These are phyloP conservation scores for Morpho achilles DNA, from an alignment of 2,888 invertebrate species.

Conservation along the genomic window DNA sequence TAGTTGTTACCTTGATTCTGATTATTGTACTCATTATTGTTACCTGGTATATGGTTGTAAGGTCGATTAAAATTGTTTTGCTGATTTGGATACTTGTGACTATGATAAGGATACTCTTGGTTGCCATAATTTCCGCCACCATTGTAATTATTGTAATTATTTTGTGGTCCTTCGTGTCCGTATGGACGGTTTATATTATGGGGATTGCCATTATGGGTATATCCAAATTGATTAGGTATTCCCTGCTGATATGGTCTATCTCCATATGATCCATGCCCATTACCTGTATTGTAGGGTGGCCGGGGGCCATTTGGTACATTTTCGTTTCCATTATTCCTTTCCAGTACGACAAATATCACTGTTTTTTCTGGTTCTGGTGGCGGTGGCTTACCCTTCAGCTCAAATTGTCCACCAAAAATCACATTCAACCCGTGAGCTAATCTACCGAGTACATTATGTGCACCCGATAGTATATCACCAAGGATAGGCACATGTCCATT, in stretches of 20 bases:
- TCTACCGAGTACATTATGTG: constrained; percentile 41
- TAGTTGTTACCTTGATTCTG: constrained; percentile 20
- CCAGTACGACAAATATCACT: constrained; percentile 23
- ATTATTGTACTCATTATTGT: background rate
- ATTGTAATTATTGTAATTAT: constrained; percentile 5
- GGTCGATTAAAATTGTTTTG: constrained; percentile 5
- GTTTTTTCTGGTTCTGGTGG: constrained; percentile 31
- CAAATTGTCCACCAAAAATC: constrained; percentile 37
- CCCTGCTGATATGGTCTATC: constrained; percentile 7
- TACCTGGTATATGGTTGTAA: constrained; percentile 2
- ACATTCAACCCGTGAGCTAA: constrained; percentile 37
- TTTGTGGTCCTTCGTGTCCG: constrained; percentile 9
- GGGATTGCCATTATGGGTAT: constrained; percentile 12
- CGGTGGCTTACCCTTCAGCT: constrained; percentile 22
- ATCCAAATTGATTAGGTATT: constrained; percentile 1
- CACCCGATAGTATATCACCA: constrained; percentile 13
- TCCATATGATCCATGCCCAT: constrained; percentile 8
- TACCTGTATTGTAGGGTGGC: constrained; percentile 6
- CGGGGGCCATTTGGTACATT: background rate
- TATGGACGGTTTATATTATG: constrained; percentile 14
- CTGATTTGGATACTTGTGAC: constrained; percentile 27
- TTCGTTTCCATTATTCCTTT: constrained; percentile 2
- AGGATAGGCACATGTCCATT: constrained; percentile 17
- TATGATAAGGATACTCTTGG: constrained; percentile 27
- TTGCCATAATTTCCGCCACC: constrained; percentile 12